A percentile compares a stretch with the other conserved stretches of the same genome.
Evolutionary conservation across 2,888 invertebrate species (phyloP).

Genomic region (Drosophila longiperda): DNA sequence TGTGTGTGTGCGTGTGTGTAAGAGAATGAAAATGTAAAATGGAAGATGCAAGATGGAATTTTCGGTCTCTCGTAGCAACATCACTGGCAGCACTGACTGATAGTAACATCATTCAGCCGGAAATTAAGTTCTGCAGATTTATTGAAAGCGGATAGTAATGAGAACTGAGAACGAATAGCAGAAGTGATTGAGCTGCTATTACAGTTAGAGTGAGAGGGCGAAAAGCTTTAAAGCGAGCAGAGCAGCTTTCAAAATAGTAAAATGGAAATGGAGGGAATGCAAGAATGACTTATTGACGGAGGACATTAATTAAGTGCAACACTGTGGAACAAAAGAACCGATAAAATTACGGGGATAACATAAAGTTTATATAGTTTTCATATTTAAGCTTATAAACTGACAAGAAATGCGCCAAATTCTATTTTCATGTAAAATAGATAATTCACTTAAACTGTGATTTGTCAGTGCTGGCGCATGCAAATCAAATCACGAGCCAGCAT

Average conservation of each 20-base stretch:
- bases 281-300: neutral
- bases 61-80: neutral
- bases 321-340: neutral
- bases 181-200: slow-evolving; percentile 38
- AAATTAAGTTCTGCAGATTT: slow-evolving; percentile 84
- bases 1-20: slow-evolving; percentile 18
- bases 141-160: slow-evolving; percentile 84
- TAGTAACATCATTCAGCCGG: slow-evolving; percentile 79
- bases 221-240: neutral
- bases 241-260: neutral
- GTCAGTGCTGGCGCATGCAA: slow-evolving; percentile 48
- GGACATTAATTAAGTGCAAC: neutral
- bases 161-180: slow-evolving; percentile 47
- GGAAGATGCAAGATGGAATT: slow-evolving; percentile 19
- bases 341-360: neutral
- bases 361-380: neutral
- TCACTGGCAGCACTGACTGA: slow-evolving; percentile 33
- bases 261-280: slow-evolving; percentile 1
- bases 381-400: neutral
- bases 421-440: neutral
- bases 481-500: slow-evolving; percentile 57
- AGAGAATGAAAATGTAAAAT: slow-evolving; percentile 28
- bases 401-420: neutral
- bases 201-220: slow-evolving; percentile 13
- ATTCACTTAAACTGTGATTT: slow-evolving; percentile 4